phyloP scores from a whole-genome alignment of 2,113 vertebrate genomes.

The Trichechus manatus region DNA sequence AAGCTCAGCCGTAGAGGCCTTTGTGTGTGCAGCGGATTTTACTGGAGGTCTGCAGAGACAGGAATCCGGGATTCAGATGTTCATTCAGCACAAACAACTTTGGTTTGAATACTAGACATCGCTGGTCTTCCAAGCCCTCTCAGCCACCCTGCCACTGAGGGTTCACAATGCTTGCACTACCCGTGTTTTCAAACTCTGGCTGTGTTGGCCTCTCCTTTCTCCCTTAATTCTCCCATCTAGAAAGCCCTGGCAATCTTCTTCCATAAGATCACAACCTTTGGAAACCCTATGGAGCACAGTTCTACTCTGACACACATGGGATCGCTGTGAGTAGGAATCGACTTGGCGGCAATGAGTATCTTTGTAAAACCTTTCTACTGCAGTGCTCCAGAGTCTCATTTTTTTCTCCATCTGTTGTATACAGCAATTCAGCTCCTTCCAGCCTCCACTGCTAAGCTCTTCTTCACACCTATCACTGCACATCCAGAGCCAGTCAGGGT shows the following conservation, averaged over 20 bases:
- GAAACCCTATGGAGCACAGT: no score
- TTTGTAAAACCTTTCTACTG: neutral
- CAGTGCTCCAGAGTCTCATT: neutral
- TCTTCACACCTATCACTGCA: neutral
- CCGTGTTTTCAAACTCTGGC: neutral
- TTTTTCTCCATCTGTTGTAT: neutral
- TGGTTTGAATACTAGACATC: neutral
- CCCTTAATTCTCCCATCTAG: neutral
- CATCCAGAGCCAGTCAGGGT: neutral
- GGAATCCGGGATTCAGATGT: neutral
- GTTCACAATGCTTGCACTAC: neutral
- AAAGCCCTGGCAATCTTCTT: no score
- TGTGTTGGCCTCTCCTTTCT: neutral
- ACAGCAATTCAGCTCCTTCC: neutral
- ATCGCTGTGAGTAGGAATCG: no score
- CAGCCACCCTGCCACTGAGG: neutral
- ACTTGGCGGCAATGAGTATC: neutral
- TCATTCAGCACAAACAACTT: neutral
- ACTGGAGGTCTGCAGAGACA: neutral
- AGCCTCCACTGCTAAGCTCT: neutral
- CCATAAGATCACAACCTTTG: no score
- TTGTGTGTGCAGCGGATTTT: neutral
- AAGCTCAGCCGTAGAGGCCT: neutral
- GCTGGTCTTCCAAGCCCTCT: neutral
- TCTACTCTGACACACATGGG: no score